phyloP scores from a whole-genome alignment of 2,113 vertebrate species.

The Lontra canadensis region DNA sequence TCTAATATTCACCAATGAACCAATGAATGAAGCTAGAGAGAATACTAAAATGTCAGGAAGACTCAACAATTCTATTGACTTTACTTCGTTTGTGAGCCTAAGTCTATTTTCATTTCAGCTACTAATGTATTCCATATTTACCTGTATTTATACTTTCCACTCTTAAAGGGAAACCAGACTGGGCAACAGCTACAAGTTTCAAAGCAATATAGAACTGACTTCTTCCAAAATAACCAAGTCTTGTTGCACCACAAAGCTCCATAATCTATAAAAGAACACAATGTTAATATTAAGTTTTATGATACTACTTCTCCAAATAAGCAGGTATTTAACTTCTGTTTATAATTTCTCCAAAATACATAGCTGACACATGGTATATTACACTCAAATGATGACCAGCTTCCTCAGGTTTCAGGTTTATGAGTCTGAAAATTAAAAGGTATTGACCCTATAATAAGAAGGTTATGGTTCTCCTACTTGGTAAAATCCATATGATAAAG shows the following conservation, averaged over 20 bases:
- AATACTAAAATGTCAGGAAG: conserved; percentile 30
- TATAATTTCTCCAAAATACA: neutral
- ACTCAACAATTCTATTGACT: neutral
- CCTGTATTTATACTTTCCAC: conserved; percentile 98
- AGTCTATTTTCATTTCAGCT: conserved; percentile 28
- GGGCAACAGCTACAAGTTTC: conserved; percentile 98
- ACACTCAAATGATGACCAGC: neutral
- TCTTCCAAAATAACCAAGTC: conserved; percentile 97
- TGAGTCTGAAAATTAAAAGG: conserved; percentile 45
- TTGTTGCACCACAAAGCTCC: conserved; percentile 96
- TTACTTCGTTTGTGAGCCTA: conserved; percentile 17
- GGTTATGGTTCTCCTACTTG: neutral
- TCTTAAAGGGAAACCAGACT: conserved; percentile 95
- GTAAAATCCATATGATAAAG: neutral
- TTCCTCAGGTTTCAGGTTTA: conserved; percentile 36
- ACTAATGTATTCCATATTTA: conserved; percentile 75
- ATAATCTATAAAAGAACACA: conserved; percentile 90
- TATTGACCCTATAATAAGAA: neutral
- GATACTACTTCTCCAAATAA: conserved; percentile 32
- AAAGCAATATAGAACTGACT: conserved; percentile 99
- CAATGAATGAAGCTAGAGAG: neutral
- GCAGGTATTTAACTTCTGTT: neutral
- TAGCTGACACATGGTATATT: neutral
- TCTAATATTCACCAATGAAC: conserved; percentile 27
- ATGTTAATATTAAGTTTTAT: conserved; percentile 7